phyloP scores from a whole-genome alignment of 2,888 invertebrate species.

The Oligia fasciuncula region DNA sequence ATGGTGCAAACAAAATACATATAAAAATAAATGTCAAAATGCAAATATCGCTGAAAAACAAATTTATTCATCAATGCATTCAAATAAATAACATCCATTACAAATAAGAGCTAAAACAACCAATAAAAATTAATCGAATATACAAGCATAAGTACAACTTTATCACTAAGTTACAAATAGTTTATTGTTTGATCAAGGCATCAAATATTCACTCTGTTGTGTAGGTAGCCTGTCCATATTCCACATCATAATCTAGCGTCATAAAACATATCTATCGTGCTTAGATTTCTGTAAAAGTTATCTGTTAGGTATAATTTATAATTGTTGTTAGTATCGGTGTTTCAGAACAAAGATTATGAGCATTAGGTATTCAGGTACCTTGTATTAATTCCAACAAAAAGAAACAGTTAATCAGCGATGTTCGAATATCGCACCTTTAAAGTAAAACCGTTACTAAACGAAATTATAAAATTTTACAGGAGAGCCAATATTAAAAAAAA shows the following conservation, averaged over 20 bases:
- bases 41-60: slow-evolving; percentile 79
- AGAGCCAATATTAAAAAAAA: too few relatives aligned
- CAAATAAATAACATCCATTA: slow-evolving; percentile 71
- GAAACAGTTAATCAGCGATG: slow-evolving; percentile 42
- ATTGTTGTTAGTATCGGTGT: slow-evolving; percentile 41
- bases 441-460: too few relatives aligned
- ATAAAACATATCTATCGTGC: slow-evolving; percentile 26
- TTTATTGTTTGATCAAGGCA: slow-evolving; percentile 53
- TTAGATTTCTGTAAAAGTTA: slow-evolving; percentile 27
- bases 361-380: slow-evolving; percentile 16
- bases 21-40: slow-evolving; percentile 74
- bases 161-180: slow-evolving; percentile 61
- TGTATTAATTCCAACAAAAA: slow-evolving; percentile 20
- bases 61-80: slow-evolving; percentile 79
- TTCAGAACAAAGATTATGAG: slow-evolving; percentile 44
- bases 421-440: slow-evolving; percentile 22
- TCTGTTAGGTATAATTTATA: slow-evolving; percentile 29
- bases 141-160: slow-evolving; percentile 74
- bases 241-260: slow-evolving; percentile 36
- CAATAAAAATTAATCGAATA: slow-evolving; percentile 72
- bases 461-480: too few relatives aligned
- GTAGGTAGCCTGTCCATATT: slow-evolving; percentile 20
- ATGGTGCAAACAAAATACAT: slow-evolving; percentile 75
- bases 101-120: slow-evolving; percentile 68
- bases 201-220: slow-evolving; percentile 47